Evolutionary conservation across 2,797 vertebrate species (phyloP).

Genomic region (Chromobotia macracanthus): DNA sequence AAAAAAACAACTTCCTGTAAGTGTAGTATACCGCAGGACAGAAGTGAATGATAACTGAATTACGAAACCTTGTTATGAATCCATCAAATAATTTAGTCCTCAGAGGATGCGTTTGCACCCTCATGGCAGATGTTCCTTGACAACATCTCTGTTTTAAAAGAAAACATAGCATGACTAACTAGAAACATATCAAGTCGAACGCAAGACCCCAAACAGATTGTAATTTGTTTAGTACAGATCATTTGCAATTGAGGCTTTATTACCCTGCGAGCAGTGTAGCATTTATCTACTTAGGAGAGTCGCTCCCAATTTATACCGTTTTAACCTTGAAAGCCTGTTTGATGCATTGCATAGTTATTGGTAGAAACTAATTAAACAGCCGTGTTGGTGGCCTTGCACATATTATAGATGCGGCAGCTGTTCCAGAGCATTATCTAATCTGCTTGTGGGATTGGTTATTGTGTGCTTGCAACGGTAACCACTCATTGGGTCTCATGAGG

Average conservation of each 20-base stretch:
- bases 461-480: conserved; percentile 51
- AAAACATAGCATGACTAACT: conserved; percentile 71
- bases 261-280: conserved; percentile 63
- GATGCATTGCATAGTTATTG: conserved; percentile 59
- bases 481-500: conserved; percentile 6
- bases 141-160: conserved; percentile 23
- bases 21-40: neutral
- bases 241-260: conserved; percentile 68
- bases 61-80: conserved; percentile 27
- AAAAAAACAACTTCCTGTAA: neutral
- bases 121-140: conserved; percentile 16
- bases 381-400: conserved; percentile 64
- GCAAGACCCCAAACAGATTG: conserved; percentile 72
- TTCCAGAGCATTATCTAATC: conserved; percentile 66
- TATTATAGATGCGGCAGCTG: conserved; percentile 71
- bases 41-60: conserved; percentile 35
- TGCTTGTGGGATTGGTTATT: conserved; percentile 64
- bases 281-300: conserved; percentile 66
- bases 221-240: conserved; percentile 72
- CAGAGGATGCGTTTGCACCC: conserved; percentile 19
- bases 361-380: conserved; percentile 59
- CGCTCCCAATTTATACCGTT: conserved; percentile 60
- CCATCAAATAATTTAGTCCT: conserved; percentile 40
- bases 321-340: conserved; percentile 71
- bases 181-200: conserved; percentile 72